phyloP scores from a whole-genome alignment of 2,888 invertebrate genomes.

The Hoplodrina ambigua region DNA sequence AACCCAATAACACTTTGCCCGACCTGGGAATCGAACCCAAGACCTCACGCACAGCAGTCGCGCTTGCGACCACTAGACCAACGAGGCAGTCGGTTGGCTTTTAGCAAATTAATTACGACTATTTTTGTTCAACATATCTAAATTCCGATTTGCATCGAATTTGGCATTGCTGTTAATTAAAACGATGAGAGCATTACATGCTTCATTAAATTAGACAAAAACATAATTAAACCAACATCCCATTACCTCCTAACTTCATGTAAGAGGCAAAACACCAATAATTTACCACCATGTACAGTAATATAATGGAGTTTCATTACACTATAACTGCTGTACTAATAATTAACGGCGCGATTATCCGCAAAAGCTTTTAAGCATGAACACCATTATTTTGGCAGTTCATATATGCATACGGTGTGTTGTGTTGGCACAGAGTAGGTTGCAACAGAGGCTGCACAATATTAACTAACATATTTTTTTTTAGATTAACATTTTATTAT shows the following conservation, averaged over 20 bases:
- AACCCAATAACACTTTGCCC: too few relatives aligned
- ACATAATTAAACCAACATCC: constrained; percentile 21
- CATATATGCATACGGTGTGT: constrained; percentile 60
- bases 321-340: constrained; percentile 71
- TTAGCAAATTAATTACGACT: too few relatives aligned
- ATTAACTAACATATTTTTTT: background rate
- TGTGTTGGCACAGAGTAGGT: constrained; percentile 28
- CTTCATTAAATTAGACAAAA: constrained; percentile 4
- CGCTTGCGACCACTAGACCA: too few relatives aligned
- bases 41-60: too few relatives aligned
- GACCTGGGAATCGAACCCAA: too few relatives aligned
- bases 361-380: constrained; percentile 82
- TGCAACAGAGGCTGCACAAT: constrained; percentile 7
- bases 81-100: too few relatives aligned
- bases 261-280: constrained; percentile 51
- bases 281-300: constrained; percentile 42
- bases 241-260: constrained; percentile 42
- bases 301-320: constrained; percentile 73
- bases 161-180: background rate
- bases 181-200: too few relatives aligned
- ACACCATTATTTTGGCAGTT: constrained; percentile 72
- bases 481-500: background rate
- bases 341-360: constrained; percentile 80
- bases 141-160: too few relatives aligned
- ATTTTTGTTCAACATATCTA: too few relatives aligned